Percentiles rank a stretch among this genome's conserved stretches.
phyloP scores from a whole-genome alignment of 2,113 vertebrate genomes.

The Lamprologus speciosus region DNA sequence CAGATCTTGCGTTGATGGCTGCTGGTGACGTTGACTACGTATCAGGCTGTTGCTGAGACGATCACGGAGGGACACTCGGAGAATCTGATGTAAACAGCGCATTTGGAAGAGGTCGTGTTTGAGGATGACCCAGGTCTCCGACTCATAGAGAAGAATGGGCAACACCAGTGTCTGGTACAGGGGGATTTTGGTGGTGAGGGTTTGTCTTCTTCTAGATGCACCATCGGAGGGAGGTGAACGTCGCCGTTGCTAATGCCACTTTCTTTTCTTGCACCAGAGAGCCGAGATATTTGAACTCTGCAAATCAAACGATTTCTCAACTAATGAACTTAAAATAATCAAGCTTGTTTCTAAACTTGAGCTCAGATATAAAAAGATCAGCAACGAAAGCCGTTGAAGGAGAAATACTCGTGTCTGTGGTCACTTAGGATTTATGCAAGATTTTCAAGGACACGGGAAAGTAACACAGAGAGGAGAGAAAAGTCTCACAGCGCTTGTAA shows the following conservation, averaged over 20 bases:
- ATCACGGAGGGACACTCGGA: rapidly evolving
- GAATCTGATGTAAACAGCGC: neutral
- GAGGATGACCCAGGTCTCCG: neutral
- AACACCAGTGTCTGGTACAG: rapidly evolving
- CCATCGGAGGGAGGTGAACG: neutral
- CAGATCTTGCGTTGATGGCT: rapidly evolving
- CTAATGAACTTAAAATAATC: neutral
- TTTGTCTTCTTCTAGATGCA: neutral
- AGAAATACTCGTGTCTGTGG: neutral
- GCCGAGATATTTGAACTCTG: neutral
- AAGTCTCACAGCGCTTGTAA: neutral
- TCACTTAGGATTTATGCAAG: neutral
- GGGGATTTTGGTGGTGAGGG: rapidly evolving
- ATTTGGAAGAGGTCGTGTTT: neutral
- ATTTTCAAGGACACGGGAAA: neutral
- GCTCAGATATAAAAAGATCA: neutral
- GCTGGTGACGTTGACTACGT: neutral
- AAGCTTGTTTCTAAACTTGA: neutral
- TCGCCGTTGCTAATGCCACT: neutral
- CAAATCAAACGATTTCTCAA: neutral
- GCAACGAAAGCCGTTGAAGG: neutral
- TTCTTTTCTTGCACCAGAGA: neutral
- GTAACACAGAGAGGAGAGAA: neutral
- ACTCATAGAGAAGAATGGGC: neutral
- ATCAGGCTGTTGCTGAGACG: neutral